A percentile compares a stretch with the other conserved stretches of the same genome.
These are phyloP conservation scores for Dascyllus trimaculatus DNA, from an alignment of 2,113 vertebrate species.

Conservation along the genomic window DNA sequence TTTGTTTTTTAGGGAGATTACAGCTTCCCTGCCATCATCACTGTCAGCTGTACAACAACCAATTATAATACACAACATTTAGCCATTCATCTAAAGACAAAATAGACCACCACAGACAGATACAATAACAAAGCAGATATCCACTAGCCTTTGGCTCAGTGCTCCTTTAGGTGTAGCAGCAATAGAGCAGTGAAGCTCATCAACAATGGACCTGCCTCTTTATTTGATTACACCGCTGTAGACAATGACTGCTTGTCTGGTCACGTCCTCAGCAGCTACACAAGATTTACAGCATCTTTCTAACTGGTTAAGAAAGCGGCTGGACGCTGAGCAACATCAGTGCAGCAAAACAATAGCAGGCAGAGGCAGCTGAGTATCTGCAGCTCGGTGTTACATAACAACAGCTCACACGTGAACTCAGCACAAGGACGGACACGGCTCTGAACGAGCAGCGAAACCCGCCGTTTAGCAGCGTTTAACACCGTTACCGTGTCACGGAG, in stretches of 20 bases:
- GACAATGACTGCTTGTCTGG: neutral
- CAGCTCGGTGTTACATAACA: conserved; percentile 76
- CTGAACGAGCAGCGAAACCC: neutral
- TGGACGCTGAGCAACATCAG: conserved; percentile 16
- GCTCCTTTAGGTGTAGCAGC: neutral
- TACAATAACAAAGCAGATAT: too few species aligned
- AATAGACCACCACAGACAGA: too few species aligned
- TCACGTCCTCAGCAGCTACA: neutral
- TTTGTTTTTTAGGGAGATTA: too few species aligned
- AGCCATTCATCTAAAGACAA: too few species aligned
- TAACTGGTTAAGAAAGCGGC: neutral
- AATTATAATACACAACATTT: too few species aligned
- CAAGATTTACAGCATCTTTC: neutral
- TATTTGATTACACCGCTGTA: conserved; percentile 4
- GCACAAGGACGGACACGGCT: conserved; percentile 49
- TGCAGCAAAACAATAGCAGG: conserved; percentile 49
- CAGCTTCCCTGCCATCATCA: too few species aligned
- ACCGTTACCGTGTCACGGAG: neutral
- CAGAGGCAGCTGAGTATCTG: conserved; percentile 28
- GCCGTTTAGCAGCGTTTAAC: neutral
- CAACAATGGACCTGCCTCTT: neutral
- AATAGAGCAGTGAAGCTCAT: neutral
- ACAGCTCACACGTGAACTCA: conserved; percentile 55
- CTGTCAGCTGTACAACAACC: too few species aligned
- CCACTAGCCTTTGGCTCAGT: too few species aligned